Base-by-base conservation (phyloP, 2,888 invertebrate species). In the Orthosia incerta region DNA sequence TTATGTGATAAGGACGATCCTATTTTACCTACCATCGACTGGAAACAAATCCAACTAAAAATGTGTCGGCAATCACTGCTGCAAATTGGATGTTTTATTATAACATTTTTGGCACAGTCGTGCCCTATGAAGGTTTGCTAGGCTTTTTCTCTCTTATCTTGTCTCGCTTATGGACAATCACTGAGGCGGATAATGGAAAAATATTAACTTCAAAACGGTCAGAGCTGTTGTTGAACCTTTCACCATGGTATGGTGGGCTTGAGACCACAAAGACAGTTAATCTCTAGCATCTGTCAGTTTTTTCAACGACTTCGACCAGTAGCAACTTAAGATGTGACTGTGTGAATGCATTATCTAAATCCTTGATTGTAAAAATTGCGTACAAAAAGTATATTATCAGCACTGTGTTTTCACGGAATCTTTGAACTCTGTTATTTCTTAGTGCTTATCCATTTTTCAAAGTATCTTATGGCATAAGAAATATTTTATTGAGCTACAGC, bases 211-310 rank as follows among this genome's bases (percentile, higher is more conserved):
- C 16, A 26, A 12, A 26, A 56, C 4, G 5, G 4, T n/a, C 48
- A 18, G 39, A 53, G 46, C 31, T 48, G 13, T 53, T 50, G 20
- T 74, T 63, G 45, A 80, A 31, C 26, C 57, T 4, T 80, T 80
- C 51, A n/a, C 12, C 45, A 80, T 74, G 74, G 59, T 80, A 59
- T n/a, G 45, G 16, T 63, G 18, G 0, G 3, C 20, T 48, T 9
- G 4, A 31, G 45, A 74, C 59, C 76, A 45, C 63, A 80, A 59
- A 16, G 13, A 13, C 3, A 9, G 11, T 59, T n/a, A n/a, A n/a
- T 7, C 13, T 51, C 13, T 53, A 18, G 7, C n/a, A 53, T 59
- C 20, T 48, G 31, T 39, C 62, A 62, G 61, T 79, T 60, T 31
- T 15, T 61, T 26, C 12, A 18, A 16, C 1, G 39, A 16, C 18